Percentiles rank a stretch among this genome's conserved stretches.
phyloP scores from a whole-genome alignment of 1,140 invertebrate genomes.

The Diorhabda elongata region DNA sequence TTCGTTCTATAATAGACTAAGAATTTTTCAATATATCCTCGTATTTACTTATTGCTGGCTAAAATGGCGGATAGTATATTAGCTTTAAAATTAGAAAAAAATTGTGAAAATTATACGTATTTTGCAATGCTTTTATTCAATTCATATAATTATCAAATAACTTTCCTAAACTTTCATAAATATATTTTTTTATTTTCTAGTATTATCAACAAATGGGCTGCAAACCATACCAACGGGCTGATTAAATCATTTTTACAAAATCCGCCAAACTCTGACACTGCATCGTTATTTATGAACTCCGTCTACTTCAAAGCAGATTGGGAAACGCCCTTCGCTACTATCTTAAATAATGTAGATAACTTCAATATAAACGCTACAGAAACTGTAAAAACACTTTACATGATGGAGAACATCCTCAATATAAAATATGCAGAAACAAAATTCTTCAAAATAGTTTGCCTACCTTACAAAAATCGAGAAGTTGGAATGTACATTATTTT shows the following conservation, averaged over 20 bases:
- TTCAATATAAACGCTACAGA: slow-evolving; percentile 49
- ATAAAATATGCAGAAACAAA: slow-evolving; percentile 32
- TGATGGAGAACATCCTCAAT: slow-evolving; percentile 28
- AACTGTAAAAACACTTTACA: slow-evolving; percentile 29
- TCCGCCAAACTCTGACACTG: slow-evolving; percentile 44
- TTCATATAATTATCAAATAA: no score
- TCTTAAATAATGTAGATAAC: slow-evolving; percentile 49
- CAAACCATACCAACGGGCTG: slow-evolving; percentile 53
- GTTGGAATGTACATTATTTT: slow-evolving; percentile 36
- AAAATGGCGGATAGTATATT: no score
- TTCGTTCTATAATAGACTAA: no score
- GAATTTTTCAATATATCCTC: no score
- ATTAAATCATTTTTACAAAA: slow-evolving; percentile 51
- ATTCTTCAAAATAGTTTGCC: slow-evolving; percentile 29
- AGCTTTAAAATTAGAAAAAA: no score
- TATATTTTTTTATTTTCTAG: slow-evolving; percentile 8
- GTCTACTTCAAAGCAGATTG: slow-evolving; percentile 73
- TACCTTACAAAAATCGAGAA: slow-evolving; percentile 37
- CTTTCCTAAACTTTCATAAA: not conserved
- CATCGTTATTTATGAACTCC: slow-evolving; percentile 63
- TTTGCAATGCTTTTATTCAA: no score
- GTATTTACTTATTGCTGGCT: not conserved
- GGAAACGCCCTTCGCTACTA: slow-evolving; percentile 58
- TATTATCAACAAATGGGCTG: slow-evolving; percentile 62
- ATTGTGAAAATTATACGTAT: no score